Percentiles rank a stretch among this genome's conserved stretches.
phyloP scores from a whole-genome alignment of 2,113 vertebrate genomes.

The Leucosticte australis region DNA sequence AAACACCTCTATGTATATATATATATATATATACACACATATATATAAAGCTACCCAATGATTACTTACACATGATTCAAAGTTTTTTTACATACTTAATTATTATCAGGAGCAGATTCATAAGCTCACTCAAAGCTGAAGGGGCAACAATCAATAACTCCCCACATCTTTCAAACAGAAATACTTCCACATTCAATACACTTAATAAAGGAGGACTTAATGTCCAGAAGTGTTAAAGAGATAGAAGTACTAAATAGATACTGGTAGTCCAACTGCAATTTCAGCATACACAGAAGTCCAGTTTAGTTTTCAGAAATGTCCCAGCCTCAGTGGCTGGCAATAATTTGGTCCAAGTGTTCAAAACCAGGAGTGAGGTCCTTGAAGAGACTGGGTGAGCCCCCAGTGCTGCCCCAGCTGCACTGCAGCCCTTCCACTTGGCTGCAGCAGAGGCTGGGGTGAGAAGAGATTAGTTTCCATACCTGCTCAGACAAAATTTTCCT shows the following conservation, averaged over 20 bases:
- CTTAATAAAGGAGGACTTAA: not conserved
- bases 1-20: not conserved
- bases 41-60: not conserved
- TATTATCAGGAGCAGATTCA: not conserved
- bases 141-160: not conserved
- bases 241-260: not conserved
- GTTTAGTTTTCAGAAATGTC: not conserved
- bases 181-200: not conserved
- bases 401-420: not conserved
- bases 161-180: not conserved
- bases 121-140: not conserved
- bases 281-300: fast-evolving
- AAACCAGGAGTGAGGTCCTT: not conserved
- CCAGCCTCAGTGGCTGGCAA: not conserved
- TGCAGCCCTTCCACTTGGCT: fast-evolving
- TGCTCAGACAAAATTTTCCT: not conserved
- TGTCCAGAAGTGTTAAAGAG: not conserved
- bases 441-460: not conserved
- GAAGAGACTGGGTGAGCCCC: not conserved
- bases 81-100: not conserved
- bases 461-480: not conserved
- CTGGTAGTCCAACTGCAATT: not conserved
- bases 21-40: no score
- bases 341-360: not conserved
- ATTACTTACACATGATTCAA: not conserved